These are phyloP conservation scores for Ectemnius continuus DNA, from an alignment of 2,888 invertebrate species.

Conservation along the genomic window DNA sequence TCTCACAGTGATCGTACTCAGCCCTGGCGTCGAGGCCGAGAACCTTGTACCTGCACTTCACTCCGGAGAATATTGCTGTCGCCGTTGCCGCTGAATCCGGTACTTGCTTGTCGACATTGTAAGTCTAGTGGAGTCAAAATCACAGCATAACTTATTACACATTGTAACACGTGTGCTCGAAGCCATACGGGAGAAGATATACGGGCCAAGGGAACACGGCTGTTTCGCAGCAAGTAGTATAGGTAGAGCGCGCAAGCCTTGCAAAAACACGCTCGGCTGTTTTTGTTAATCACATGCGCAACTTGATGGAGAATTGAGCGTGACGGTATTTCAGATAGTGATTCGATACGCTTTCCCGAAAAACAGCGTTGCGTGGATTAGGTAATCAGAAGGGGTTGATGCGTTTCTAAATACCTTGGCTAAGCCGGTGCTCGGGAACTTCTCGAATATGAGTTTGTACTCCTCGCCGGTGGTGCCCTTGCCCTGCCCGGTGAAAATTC, in stretches of 20 bases:
- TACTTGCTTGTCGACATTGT: constrained; percentile 85
- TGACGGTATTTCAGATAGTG: not conserved
- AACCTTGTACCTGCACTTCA: constrained; percentile 81
- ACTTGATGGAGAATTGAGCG: not conserved
- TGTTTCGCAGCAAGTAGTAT: not conserved
- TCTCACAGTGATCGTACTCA: constrained; percentile 77
- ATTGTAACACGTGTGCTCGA: not conserved
- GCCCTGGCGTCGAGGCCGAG: constrained; percentile 80
- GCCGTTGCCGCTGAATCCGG: constrained; percentile 86
- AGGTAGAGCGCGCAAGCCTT: not conserved
- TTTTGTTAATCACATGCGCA: not conserved
- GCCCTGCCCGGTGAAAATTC: constrained; percentile 82
- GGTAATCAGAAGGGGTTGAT: not conserved
- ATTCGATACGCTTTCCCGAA: not conserved
- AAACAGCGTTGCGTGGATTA: not conserved
- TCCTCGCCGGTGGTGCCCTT: constrained; percentile 81
- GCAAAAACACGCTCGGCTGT: not conserved
- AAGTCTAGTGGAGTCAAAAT: constrained; percentile 79
- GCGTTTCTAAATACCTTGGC: constrained; percentile 79
- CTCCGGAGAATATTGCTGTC: constrained; percentile 83
- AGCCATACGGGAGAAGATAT: not conserved
- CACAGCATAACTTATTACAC: not conserved
- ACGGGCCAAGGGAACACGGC: not conserved
- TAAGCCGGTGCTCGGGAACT: constrained; percentile 82
- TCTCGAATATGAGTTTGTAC: constrained; percentile 81